phyloP scores from a whole-genome alignment of 2,797 vertebrate species.

The Gymnocypris eckloni region DNA sequence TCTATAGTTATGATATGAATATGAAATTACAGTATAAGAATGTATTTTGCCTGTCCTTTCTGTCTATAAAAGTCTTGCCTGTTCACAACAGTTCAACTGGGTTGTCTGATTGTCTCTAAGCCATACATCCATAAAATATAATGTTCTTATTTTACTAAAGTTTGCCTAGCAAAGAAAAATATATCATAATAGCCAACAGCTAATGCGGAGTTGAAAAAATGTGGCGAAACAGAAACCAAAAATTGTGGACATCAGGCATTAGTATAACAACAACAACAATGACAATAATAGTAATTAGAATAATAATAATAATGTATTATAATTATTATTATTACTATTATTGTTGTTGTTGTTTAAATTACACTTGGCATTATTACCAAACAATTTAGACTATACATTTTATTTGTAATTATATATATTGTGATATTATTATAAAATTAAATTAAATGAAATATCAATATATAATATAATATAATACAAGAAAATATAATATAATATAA shows the following conservation, averaged over 20 bases:
- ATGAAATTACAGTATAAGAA: neutral
- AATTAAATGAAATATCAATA: neutral
- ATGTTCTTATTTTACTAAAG: neutral
- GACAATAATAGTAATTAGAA: neutral
- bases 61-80: neutral
- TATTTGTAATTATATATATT: neutral
- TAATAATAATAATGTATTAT: neutral
- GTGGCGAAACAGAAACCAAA: neutral
- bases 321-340: neutral
- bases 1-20: neutral
- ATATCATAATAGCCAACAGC: neutral
- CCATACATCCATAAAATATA: neutral
- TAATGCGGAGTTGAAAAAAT: neutral
- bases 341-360: neutral
- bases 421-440: neutral
- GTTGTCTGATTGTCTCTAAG: neutral
- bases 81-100: neutral
- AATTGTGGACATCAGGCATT: neutral
- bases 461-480: neutral
- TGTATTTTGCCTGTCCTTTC: neutral
- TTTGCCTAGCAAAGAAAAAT: neutral
- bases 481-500: neutral
- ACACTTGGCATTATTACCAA: neutral
- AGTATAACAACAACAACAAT: neutral
- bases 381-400: neutral